phyloP scores from a whole-genome alignment of 2,113 vertebrate species.

The Oreotrochilus melanogaster region DNA sequence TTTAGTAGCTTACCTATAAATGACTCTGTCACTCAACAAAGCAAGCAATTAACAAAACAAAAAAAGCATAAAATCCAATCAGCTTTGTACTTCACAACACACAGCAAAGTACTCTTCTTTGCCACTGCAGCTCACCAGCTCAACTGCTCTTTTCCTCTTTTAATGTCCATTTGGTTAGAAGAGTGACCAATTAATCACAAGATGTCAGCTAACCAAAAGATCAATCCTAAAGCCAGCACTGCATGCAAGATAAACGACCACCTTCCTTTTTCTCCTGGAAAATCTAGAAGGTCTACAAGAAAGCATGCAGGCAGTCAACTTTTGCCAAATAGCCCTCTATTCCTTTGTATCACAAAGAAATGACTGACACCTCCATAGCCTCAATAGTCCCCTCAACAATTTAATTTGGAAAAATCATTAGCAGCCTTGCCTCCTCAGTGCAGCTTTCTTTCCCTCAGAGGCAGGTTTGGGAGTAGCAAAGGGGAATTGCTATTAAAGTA shows the following conservation, averaged over 20 bases:
- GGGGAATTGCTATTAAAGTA: background rate
- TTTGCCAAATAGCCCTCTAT: background rate
- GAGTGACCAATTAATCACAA: background rate
- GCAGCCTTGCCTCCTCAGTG: accelerated
- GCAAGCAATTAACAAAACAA: background rate
- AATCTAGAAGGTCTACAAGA: background rate
- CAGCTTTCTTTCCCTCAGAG: background rate
- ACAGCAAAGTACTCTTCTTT: background rate
- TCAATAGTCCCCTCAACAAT: background rate
- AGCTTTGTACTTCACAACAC: background rate
- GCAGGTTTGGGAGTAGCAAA: background rate
- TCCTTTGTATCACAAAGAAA: background rate
- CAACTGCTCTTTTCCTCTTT: background rate
- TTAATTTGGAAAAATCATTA: background rate
- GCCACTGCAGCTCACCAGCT: background rate
- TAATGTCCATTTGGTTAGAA: background rate
- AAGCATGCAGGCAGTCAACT: background rate
- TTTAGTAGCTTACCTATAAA: background rate
- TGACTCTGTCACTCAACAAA: background rate
- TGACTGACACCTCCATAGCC: accelerated
- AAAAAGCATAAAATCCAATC: background rate
- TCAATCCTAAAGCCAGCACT: background rate
- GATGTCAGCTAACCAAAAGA: background rate
- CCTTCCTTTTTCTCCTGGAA: background rate
- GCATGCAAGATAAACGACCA: background rate